Base-by-base conservation (phyloP, 2,797 vertebrate species). In the Mycteria americana region DNA sequence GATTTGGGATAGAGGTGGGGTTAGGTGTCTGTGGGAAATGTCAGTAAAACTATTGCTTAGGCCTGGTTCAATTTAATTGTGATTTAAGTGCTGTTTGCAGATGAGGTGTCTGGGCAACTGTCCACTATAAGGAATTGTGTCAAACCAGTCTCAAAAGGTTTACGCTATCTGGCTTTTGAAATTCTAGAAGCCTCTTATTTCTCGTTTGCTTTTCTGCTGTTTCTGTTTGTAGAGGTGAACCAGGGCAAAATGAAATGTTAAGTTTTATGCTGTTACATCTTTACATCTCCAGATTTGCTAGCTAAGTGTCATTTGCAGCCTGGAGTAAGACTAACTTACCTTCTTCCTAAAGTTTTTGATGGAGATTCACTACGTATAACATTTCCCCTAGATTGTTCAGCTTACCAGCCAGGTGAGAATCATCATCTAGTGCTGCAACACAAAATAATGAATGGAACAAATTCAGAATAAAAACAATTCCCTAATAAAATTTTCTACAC, bases 401-500 rank as follows among this genome's bases (percentile, higher is more conserved):
- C 62, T 65, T 21, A 21, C 59, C 57, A 53, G 56, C 24, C 48
- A 12, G 54, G 39, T 13, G 65, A 35, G 18, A 70, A 7, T 10
- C 43, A 11, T 30, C 33, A 7, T 1, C 13, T 23, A 39, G 11
- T 50, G 67, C 53, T 70, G 68, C 90, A 65, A 39, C 63, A 13
- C 41, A 5, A 51, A 18, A 3, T 2, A 33, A 4, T 0, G 18
- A 24, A 27, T 6, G 45, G 41, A 67, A 31, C 28, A 18, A 9
- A 56, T 8, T 23, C 33, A 7, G 62, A 25, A 18, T 19, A 39
- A 68, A 65, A 59, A 0, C 46, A 51, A 8, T 11, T 67, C 45
- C 65, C 15, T 27, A 8, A 0, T 2, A 11, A 6, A 11, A 33
- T 4, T 16, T 19, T 31, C 39, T 8, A 0, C 2, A 0, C 18